phyloP scores from a whole-genome alignment of 2,113 vertebrate genomes.

The Theristicus caerulescens region DNA sequence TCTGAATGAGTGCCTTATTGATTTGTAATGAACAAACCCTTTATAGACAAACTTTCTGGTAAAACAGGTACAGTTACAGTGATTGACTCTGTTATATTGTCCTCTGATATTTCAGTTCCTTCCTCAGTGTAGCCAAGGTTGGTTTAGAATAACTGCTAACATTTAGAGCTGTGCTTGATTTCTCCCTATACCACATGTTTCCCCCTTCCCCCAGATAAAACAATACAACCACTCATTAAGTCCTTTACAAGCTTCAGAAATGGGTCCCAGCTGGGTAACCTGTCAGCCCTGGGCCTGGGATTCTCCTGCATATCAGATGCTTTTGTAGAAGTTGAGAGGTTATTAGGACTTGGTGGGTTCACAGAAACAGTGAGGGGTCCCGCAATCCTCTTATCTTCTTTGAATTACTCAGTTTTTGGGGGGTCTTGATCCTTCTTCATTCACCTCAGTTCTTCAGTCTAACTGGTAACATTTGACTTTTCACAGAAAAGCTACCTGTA shows the following conservation, averaged over 20 bases:
- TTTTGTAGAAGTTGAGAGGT: not conserved
- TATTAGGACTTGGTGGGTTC: not conserved
- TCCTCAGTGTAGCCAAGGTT: not conserved
- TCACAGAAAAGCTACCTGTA: not conserved
- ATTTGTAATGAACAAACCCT: not conserved
- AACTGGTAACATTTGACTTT: not conserved
- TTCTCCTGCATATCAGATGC: not conserved
- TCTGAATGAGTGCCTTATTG: not conserved
- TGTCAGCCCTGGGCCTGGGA: not conserved
- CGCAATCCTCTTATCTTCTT: not conserved
- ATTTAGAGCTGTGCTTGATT: not conserved
- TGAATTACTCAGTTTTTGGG: not conserved
- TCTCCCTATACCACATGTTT: not conserved
- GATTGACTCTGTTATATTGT: not conserved
- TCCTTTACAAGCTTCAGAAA: not conserved
- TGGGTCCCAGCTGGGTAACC: not conserved
- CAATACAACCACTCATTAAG: accelerated
- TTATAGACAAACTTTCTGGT: not conserved
- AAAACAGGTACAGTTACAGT: not conserved
- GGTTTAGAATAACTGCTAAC: not conserved
- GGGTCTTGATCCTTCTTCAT: not conserved
- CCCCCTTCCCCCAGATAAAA: not conserved
- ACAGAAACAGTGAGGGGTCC: not conserved
- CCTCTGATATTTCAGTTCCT: not conserved
- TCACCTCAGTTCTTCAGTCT: not conserved